Base-by-base conservation (phyloP, 2,888 invertebrate genomes). In the Nomada ferruginata region DNA sequence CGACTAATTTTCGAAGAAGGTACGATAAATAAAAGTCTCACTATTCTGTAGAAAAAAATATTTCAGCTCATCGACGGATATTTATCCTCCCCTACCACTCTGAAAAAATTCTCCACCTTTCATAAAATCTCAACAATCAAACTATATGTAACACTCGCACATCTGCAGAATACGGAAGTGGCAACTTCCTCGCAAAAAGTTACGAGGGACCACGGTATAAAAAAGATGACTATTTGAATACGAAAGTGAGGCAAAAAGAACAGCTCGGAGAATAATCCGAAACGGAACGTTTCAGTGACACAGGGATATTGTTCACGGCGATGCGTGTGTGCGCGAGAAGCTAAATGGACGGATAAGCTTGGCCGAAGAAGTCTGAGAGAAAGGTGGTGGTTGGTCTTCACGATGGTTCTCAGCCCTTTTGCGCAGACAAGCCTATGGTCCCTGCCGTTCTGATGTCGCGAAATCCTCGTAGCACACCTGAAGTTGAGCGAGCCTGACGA, bases 291-390 rank as follows among this genome's bases (percentile, higher is more conserved):
- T 82, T 76, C 85, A 71, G 84, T 89, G 89, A 90, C 89, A 90
- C 90, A 91, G 86, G 87, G 87, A 90, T 91, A 90, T 90, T 89
- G 90, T 91, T 89, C 89, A 83, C 80, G 55, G 79, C 57, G 70
- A 73, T 75, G 68, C 79, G 87, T 82, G 85, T 85, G 87, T 85
- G 88, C 87, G 85, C 82, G 85, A 85, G 87, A 90, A 89, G 90
- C 89, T 91, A 91, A 92, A 91, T 91, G 90, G 89, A 91, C 87
- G 91, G 87, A 92, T 92, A 89, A 92, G 89, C 90, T 88, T 72
- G 84, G 85, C 78, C 82, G 83, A 87, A 89, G 87, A 91, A 90
- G 87, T 90, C 87, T 87, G 77, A 88, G 87, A 89, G 86, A 84
- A 85, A 87, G 85, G 72, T 76, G 85, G 72, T 76, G 78, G 76